Evolutionary conservation across 2,888 invertebrate genomes (phyloP), one percentile per base, ranked within the genome.

Genomic region (Julus scanicus): DNA sequence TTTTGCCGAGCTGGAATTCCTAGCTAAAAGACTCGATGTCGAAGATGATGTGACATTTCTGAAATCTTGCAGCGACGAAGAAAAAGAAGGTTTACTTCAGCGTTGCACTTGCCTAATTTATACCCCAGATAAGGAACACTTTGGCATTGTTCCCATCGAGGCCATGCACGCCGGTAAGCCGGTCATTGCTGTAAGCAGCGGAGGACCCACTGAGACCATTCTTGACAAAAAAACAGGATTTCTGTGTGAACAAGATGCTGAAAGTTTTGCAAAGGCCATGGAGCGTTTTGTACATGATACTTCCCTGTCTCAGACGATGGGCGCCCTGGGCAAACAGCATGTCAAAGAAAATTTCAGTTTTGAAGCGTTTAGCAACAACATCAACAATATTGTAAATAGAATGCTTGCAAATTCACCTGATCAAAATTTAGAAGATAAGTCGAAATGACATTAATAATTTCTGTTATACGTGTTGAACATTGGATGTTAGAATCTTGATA

Each of bases 101-200:
- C 93, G 95, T 88, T 95, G 96, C 90, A 94, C 95, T 88, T 96
- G 96, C 90, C 93, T 99, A 37, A 91, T 99, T 39, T 99, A 99
- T 91, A 99, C 99, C 9, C 99, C 99, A 1, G 95, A 96, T 2
- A 96, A 97, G 92, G 99, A 99, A 92, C 99, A 99, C 93, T 99
- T 99, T 93, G 99, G 99, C 6, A 99, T 99, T 91, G 99, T 99
- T 11, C 99, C 99, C 0, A 93, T 99, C 88, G 99, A 99, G 93
- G 98, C 99, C 0, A 99, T 99, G 99, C 97, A 97, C 91, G 95
- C 95, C 92, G 94, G 94, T 4, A 96, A 97, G 91, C 98, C 99
- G 5, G 98, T 99, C 0, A 95, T 99, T 90, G 99, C 99, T 0
- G 96, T 97, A 0, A 96, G 97, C 91, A 97, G 96, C 91, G 99